phyloP scores from a whole-genome alignment of 2,113 vertebrate genomes.

The Callionymus lyra region DNA sequence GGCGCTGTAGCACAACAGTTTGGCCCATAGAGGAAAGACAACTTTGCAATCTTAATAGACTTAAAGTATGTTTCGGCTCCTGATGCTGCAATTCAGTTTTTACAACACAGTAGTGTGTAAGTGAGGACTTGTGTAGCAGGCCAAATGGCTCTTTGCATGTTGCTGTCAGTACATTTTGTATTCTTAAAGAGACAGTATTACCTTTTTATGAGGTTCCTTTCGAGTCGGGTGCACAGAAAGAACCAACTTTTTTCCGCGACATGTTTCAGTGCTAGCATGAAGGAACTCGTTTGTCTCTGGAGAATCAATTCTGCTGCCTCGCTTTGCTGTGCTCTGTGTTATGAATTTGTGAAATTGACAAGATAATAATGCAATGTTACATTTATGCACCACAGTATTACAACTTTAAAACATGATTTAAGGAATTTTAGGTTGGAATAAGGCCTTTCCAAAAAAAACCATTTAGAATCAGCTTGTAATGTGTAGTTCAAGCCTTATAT shows the following conservation, averaged over 20 bases:
- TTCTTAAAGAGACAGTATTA: slow-evolving; percentile 67
- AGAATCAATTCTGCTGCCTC: slow-evolving; percentile 50
- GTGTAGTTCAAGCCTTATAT: background rate
- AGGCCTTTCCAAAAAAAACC: slow-evolving; percentile 58
- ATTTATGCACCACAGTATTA: slow-evolving; percentile 50
- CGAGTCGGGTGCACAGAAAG: slow-evolving; percentile 24
- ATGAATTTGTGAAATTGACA: slow-evolving; percentile 79
- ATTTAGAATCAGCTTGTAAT: slow-evolving; percentile 23
- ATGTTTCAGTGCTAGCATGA: slow-evolving; percentile 37
- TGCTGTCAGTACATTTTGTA: slow-evolving; percentile 38
- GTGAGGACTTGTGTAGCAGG: slow-evolving; percentile 24
- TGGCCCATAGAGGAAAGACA: background rate
- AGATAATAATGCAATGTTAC: slow-evolving; percentile 54
- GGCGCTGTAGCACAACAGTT: slow-evolving; percentile 21
- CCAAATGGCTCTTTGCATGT: slow-evolving; percentile 37
- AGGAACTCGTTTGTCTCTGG: slow-evolving; percentile 23
- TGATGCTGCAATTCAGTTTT: background rate
- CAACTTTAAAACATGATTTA: slow-evolving; percentile 64
- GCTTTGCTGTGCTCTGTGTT: slow-evolving; percentile 64
- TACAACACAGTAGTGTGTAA: slow-evolving; percentile 5
- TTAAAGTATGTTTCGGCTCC: no score
- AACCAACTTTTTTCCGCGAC: slow-evolving; percentile 8
- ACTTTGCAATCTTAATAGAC: background rate
- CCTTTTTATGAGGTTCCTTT: slow-evolving; percentile 48
- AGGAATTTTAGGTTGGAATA: slow-evolving; percentile 69